phyloP scores from a whole-genome alignment of 2,113 vertebrate genomes.

The Neolamprologus toae region DNA sequence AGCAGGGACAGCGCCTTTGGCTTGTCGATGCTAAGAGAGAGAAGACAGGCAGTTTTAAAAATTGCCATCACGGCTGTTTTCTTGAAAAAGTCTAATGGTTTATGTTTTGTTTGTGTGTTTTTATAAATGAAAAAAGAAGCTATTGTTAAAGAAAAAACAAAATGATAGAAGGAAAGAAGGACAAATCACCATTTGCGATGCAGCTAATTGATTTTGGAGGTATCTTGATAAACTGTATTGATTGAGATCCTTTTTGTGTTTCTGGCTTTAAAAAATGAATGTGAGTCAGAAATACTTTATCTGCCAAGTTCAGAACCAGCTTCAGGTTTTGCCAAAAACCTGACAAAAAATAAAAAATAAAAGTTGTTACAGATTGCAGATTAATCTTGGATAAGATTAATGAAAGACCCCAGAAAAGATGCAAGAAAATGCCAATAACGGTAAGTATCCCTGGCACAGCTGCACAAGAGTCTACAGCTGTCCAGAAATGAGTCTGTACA shows the following conservation, averaged over 20 bases:
- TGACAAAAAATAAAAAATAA: neutral
- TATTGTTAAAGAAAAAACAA: neutral
- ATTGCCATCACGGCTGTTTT: neutral
- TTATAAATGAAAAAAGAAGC: neutral
- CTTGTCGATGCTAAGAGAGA: slow-evolving; percentile 86
- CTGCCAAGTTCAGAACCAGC: neutral
- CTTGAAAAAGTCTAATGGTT: neutral
- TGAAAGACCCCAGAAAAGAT: neutral
- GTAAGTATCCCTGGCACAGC: neutral
- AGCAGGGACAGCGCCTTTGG: slow-evolving; percentile 94
- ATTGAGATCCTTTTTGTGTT: neutral
- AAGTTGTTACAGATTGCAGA: neutral
- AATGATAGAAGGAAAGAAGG: neutral
- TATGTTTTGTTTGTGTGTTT: neutral
- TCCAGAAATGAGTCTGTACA: neutral
- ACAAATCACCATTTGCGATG: neutral
- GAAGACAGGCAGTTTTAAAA: neutral
- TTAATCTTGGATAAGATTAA: neutral
- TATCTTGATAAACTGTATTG: neutral
- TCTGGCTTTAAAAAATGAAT: neutral
- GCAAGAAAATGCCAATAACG: neutral
- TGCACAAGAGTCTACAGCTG: neutral
- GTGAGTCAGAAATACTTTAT: neutral
- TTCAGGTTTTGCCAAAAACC: neutral
- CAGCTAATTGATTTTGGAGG: neutral